Conservation (phyloP, 2,113 vertebrate species). For the Pachycephala philippinensis region DNA sequence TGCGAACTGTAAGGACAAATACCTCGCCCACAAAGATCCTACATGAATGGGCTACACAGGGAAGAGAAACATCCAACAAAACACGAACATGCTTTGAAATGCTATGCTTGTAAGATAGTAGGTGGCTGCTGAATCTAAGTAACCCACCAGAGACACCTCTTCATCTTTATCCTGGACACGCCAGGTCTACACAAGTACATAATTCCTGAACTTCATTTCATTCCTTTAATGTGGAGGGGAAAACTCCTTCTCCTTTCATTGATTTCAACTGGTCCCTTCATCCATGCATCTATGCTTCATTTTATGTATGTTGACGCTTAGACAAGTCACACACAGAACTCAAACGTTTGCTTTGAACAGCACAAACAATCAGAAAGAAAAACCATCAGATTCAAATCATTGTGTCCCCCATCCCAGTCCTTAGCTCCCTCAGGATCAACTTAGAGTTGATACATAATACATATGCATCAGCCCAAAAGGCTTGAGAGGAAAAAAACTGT, state of each 20-base stretch:
- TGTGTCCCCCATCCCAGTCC: neutral
- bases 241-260: neutral
- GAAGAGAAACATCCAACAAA: neutral
- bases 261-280: neutral
- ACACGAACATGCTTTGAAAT: neutral
- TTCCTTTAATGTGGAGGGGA: neutral
- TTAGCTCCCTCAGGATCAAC: neutral
- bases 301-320: neutral
- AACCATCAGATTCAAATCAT: neutral
- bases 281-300: neutral
- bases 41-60: neutral
- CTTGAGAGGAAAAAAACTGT: neutral
- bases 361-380: neutral
- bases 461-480: constrained; percentile 23
- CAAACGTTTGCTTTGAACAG: neutral
- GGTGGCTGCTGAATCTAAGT: neutral
- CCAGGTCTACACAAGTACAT: neutral
- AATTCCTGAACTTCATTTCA: neutral
- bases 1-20: neutral
- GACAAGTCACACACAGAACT: neutral
- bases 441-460: constrained; percentile 41
- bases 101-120: neutral
- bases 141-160: neutral
- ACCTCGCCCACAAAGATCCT: neutral
- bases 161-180: neutral